Percentiles rank a stretch among this genome's conserved stretches.
phyloP scores from a whole-genome alignment of 1,140 invertebrate species.

The Mactra quadrangularis region DNA sequence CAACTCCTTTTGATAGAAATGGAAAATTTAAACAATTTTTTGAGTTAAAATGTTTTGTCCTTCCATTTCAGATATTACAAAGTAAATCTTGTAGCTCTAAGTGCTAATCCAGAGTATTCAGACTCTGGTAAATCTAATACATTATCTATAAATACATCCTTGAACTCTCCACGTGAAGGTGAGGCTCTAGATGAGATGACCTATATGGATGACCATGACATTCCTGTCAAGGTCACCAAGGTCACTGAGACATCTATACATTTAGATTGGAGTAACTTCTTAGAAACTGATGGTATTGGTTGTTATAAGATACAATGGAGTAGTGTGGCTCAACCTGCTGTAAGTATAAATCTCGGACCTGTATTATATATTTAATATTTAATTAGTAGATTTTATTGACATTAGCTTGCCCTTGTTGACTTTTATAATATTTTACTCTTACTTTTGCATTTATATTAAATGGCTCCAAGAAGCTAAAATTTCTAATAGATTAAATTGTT shows the following conservation, averaged over 20 bases:
- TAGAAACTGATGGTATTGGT: conserved; percentile 76
- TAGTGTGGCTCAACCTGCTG: conserved; percentile 81
- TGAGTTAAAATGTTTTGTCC: no score
- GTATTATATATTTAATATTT: neutral
- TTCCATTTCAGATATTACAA: conserved; percentile 79
- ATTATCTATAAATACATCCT: conserved; percentile 76
- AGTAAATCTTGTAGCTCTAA: conserved; percentile 81
- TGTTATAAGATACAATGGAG: conserved; percentile 83
- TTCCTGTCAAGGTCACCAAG: conserved; percentile 79
- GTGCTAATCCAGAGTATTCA: conserved; percentile 73
- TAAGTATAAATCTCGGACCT: conserved; percentile 68
- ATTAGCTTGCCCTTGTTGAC: no score
- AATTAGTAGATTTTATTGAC: neutral
- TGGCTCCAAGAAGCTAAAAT: no score
- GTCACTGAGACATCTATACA: conserved; percentile 80
- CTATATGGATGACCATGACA: conserved; percentile 73
- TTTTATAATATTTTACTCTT: no score
- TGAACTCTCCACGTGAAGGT: conserved; percentile 62
- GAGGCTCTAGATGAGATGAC: conserved; percentile 67
- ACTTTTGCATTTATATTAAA: no score
- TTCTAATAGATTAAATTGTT: no score
- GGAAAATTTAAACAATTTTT: no score
- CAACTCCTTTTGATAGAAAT: no score
- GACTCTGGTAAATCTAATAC: conserved; percentile 81
- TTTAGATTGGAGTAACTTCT: conserved; percentile 81